Percentiles rank a stretch among this genome's conserved stretches.
phyloP scores from a whole-genome alignment of 2,888 invertebrate species.

The Ornithoptera priamus region DNA sequence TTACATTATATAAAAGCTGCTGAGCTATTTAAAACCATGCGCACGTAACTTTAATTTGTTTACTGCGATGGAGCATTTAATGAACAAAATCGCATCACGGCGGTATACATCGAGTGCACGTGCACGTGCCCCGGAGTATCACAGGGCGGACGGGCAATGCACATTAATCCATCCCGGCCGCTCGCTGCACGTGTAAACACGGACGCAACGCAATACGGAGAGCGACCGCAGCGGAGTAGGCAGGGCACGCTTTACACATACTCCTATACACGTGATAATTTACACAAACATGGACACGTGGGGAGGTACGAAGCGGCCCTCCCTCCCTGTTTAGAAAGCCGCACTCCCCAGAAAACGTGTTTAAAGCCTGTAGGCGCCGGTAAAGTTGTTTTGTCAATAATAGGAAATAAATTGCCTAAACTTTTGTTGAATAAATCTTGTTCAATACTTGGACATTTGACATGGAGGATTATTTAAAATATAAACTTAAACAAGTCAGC shows the following conservation, averaged over 20 bases:
- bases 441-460: neutral
- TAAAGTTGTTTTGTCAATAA: conserved; percentile 17
- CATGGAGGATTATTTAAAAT: neutral
- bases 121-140: conserved; percentile 29
- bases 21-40: conserved; percentile 19
- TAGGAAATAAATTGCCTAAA: conserved; percentile 20
- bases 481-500: too few relatives aligned
- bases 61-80: conserved; percentile 25
- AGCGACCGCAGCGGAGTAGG: conserved; percentile 51
- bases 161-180: conserved; percentile 27
- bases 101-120: conserved; percentile 17
- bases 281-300: conserved; percentile 58
- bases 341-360: conserved; percentile 8
- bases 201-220: conserved; percentile 46
- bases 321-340: conserved; percentile 10
- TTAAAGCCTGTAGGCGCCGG: conserved; percentile 6
- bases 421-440: conserved; percentile 11
- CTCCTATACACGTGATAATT: conserved; percentile 66
- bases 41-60: conserved; percentile 28
- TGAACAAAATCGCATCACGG: conserved; percentile 36
- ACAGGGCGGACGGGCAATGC: conserved; percentile 7
- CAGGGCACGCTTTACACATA: conserved; percentile 43
- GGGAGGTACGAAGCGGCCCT: conserved; percentile 22
- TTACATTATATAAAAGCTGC: conserved; percentile 2
- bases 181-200: conserved; percentile 21